phyloP scores from a whole-genome alignment of 1,140 invertebrate genomes.

The Zaprionus ornatus region DNA sequence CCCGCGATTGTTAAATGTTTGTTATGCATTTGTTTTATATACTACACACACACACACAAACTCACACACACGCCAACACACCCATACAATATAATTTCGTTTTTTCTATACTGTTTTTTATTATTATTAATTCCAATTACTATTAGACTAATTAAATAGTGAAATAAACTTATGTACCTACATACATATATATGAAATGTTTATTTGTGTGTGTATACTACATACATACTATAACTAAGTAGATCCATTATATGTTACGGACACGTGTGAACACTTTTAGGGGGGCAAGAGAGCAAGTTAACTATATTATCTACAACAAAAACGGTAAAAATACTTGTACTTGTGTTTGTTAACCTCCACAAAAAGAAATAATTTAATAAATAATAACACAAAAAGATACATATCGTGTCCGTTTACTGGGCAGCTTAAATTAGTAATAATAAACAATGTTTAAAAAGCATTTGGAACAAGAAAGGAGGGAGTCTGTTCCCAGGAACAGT shows the following conservation, averaged over 20 bases:
- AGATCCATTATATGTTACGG: constrained; percentile 44
- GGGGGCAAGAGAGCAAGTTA: constrained; percentile 31
- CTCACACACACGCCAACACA: background rate
- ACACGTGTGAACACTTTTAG: constrained; percentile 46
- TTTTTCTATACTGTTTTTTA: constrained; percentile 21
- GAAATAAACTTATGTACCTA: constrained; percentile 79
- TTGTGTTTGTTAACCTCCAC: constrained; percentile 45
- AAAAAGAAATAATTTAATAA: constrained; percentile 35
- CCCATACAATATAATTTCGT: constrained; percentile 9
- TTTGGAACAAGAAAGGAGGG: background rate
- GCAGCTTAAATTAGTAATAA: background rate
- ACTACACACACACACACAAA: constrained; percentile 1
- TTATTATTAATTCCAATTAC: constrained; percentile 63
- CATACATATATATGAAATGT: constrained; percentile 62
- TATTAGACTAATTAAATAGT: constrained; percentile 68
- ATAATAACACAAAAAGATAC: constrained; percentile 28
- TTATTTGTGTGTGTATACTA: constrained; percentile 25
- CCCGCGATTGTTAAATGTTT: constrained; percentile 68
- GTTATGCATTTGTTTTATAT: constrained; percentile 76
- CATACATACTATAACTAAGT: constrained; percentile 29
- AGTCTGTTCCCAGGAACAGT: constrained; percentile 6
- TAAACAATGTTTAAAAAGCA: background rate
- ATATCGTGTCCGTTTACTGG: constrained; percentile 11
- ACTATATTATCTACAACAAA: constrained; percentile 20
- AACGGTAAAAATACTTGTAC: constrained; percentile 28